Evolutionary conservation across 2,797 vertebrate species (phyloP).

Genomic region (Xerus rutilus): DNA sequence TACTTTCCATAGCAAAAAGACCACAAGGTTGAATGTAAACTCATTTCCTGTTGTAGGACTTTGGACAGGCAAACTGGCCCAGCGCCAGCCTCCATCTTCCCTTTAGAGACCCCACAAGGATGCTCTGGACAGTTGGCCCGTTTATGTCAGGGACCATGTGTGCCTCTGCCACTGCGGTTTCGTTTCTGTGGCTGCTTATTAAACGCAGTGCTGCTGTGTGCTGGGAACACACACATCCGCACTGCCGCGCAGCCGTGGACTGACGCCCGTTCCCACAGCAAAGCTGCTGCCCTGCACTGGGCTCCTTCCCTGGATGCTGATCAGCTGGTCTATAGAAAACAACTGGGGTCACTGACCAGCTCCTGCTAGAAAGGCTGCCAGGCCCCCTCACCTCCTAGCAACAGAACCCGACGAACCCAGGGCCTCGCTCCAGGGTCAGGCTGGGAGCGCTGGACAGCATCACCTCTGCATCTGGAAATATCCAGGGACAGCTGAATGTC

Average conservation of each 20-base stretch:
- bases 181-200: not conserved
- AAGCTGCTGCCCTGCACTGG: not conserved
- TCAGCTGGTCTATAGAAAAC: not conserved
- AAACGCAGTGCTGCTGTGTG: not conserved
- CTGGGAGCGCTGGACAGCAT: too few relatives aligned
- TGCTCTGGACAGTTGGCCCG: not conserved
- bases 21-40: not conserved
- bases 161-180: not conserved
- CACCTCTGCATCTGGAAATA: not conserved
- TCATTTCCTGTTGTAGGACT: not conserved
- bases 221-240: not conserved
- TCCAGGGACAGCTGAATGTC: not conserved
- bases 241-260: not conserved
- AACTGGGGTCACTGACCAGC: not conserved
- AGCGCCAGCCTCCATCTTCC: not conserved
- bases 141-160: not conserved
- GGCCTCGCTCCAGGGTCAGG: not conserved
- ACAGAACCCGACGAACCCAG: too few relatives aligned
- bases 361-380: not conserved
- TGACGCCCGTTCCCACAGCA: not conserved
- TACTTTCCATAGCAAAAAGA: not conserved
- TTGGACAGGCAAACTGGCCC: not conserved
- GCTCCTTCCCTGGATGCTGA: not conserved
- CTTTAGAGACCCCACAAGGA: not conserved
- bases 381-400: not conserved